phyloP scores from a whole-genome alignment of 2,797 vertebrate species.

The Pipistrellus nathusii region DNA sequence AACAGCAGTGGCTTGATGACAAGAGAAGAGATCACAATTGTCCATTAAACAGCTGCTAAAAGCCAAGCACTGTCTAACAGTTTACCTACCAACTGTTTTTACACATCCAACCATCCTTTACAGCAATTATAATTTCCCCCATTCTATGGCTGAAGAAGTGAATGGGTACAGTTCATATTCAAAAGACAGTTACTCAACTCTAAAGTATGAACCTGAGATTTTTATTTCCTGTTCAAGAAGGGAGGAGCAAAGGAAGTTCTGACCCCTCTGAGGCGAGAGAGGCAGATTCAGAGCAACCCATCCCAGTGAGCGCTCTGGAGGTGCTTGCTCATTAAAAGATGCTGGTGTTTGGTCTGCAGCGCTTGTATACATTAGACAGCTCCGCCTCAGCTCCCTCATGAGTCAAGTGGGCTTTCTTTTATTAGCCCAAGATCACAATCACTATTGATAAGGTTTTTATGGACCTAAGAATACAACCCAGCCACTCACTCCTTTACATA shows the following conservation, averaged over 20 bases:
- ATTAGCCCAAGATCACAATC: not conserved
- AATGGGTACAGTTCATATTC: not conserved
- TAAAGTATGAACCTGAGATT: not conserved
- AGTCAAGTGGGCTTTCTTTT: not conserved
- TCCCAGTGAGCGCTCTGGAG: not conserved
- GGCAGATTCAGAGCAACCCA: not conserved
- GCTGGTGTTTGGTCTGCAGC: fast-evolving
- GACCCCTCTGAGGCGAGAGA: not conserved
- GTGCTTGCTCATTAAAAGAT: not conserved
- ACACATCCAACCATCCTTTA: not conserved
- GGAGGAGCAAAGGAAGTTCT: not conserved
- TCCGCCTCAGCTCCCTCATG: not conserved
- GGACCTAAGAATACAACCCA: not conserved
- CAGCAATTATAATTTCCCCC: not conserved
- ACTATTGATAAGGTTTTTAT: not conserved
- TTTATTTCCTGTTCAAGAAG: not conserved
- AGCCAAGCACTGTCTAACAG: not conserved
- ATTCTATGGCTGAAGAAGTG: not conserved
- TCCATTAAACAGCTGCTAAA: not conserved
- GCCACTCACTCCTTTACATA: not conserved
- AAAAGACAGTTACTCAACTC: not conserved
- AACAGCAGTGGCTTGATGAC: not conserved
- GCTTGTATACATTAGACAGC: not conserved
- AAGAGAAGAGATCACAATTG: not conserved
- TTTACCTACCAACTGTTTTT: not conserved